A percentile compares a stretch with the other conserved stretches of the same genome.
phyloP scores from a whole-genome alignment of 2,888 invertebrate genomes.

The Catonia carolina region DNA sequence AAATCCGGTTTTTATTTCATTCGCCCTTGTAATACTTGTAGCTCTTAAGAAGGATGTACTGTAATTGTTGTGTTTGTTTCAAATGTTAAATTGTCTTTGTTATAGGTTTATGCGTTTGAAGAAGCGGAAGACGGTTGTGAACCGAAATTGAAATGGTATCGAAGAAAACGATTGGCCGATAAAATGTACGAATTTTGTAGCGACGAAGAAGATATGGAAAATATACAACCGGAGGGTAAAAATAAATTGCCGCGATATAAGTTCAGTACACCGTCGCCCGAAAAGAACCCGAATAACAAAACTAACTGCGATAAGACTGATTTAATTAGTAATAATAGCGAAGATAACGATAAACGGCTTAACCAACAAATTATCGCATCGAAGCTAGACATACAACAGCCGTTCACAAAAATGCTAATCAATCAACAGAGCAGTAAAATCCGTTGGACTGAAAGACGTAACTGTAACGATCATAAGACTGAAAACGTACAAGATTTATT shows the following conservation, averaged over 20 bases:
- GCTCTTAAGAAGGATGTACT: too few species aligned
- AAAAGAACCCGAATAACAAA: neutral
- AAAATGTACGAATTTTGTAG: slow-evolving; percentile 83
- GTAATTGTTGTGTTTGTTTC: too few species aligned
- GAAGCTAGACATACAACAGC: neutral
- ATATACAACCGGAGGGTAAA: slow-evolving; percentile 47
- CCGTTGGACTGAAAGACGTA: neutral
- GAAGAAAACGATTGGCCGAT: slow-evolving; percentile 77
- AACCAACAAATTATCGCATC: neutral
- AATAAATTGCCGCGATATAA: slow-evolving; percentile 6
- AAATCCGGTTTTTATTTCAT: too few species aligned
- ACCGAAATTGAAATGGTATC: slow-evolving; percentile 51
- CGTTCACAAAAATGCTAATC: neutral
- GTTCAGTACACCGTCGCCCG: neutral
- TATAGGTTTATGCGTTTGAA: slow-evolving; percentile 36
- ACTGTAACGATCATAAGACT: too few species aligned
- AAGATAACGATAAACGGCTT: neutral
- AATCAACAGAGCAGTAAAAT: neutral
- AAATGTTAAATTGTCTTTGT: neutral
- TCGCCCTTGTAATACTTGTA: too few species aligned
- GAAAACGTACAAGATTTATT: too few species aligned
- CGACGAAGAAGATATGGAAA: slow-evolving; percentile 56
- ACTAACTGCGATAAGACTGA: too few species aligned
- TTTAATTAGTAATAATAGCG: neutral
- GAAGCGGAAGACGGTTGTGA: slow-evolving; percentile 36